Evolutionary conservation across 2,113 vertebrate genomes (phyloP), one percentile per base, ranked within the genome.

Genomic region (Poecilia latipinna): DNA sequence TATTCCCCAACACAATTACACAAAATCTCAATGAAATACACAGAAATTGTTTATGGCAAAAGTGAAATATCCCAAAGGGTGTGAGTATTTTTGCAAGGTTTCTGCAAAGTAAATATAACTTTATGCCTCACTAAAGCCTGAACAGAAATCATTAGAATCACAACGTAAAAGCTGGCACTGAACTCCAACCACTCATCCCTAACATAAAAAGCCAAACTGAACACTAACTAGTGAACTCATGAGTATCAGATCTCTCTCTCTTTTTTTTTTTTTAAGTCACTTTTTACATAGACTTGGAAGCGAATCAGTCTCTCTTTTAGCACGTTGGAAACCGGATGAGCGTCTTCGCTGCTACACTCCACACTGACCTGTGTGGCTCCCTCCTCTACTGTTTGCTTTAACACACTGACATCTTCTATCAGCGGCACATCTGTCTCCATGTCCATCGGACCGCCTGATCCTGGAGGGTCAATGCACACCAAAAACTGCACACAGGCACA

Each of bases 391-490:
- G 95, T 93, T 93, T 96, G 97, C 94, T 95, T 98, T 81, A 98
- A 94, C 88, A 93, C 92, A 92, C 94, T 93, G 87, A 96, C 94
- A 84, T 99, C 97, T 72, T 99, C 97, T 75, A 95, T 94, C 90
- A 96, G 91, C 63, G 95, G 95, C 37, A 95, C 96, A 13, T 99
- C 98, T 77, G 96, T 98, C 92, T 99, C 98, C 96, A 98, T 96
- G 84, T 97, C 97, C 92, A 97, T 95, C 51, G 96, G 96, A 90
- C 95, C 85, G 89, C 93, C 95, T 90, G 95, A 75, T 91, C 90
- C 88, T 87, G 91, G 89, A 0, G 95, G 92, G 87, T 96, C 97
- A 61, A 96, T 91, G 80, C 92, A 95, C 68, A 94, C 84, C 84
- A 96, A 67, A 82, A 97, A 97, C 97, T 98, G 78, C 4, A 88